Evolutionary conservation across 1,140 invertebrate species (phyloP), one percentile per base, ranked within the genome.

Genomic region (Bradynema listronoti): DNA sequence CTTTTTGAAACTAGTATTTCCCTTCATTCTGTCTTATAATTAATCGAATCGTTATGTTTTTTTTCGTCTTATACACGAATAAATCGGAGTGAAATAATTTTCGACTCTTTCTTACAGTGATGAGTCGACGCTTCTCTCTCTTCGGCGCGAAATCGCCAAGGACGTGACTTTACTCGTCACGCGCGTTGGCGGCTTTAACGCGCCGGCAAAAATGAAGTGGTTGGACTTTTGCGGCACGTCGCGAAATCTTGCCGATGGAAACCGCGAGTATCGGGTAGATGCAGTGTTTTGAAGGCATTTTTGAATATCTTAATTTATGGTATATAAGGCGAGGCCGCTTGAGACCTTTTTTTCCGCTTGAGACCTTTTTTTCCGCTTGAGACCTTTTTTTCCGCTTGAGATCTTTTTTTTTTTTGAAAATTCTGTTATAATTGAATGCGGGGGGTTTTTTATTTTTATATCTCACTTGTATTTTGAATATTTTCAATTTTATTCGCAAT

Each of bases 101-200:
- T n/a, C n/a, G n/a, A n/a, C n/a, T n/a, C n/a, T n/a, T n/a, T n/a
- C n/a, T n/a, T n/a, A n/a, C n/a, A n/a, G n/a, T n/a, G n/a, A n/a
- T n/a, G n/a, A n/a, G n/a, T n/a, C n/a, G n/a, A n/a, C n/a, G n/a
- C n/a, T n/a, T n/a, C n/a, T n/a, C n/a, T n/a, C n/a, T n/a, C n/a
- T n/a, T n/a, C n/a, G n/a, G n/a, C n/a, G n/a, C n/a, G 64, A 78
- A n/a, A 49, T 77, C 7, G n/a, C 45, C 33, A 64, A 61, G 42
- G 74, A 77, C 50, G 68, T 77, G 19, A 73, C 74, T 0, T 50
- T 72, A 25, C 36, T 77, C 14, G 55, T 77, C 19, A 43, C 66
- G 7, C 53, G 75, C 19, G 66, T 73, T 34, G 74, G 73, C 16
- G 71, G 63, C 43, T 70, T 55, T 54, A 11, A 56, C 29, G 53